Percentiles rank a stretch among this genome's conserved stretches.
Evolutionary conservation across 64 coral and sea anemone species (phyloP).

Genomic region (Orbicella faveolata): DNA sequence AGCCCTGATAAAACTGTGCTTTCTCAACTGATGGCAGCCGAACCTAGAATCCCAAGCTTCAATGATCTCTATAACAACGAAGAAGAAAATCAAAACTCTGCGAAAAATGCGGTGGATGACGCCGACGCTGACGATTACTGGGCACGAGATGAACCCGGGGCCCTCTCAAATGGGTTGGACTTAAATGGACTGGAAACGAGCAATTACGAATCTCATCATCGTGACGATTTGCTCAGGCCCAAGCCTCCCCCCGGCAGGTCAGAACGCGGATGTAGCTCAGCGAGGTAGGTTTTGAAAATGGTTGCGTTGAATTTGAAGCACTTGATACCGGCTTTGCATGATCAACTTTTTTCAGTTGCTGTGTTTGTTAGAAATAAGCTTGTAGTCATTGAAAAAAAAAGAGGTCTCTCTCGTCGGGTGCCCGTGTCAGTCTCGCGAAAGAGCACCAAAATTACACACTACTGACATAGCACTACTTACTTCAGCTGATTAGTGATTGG

Average conservation of each 20-base stretch:
- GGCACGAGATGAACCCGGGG: background rate
- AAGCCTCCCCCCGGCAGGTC: constrained; percentile 66
- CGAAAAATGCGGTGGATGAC: background rate
- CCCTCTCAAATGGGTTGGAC: background rate
- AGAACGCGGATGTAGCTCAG: constrained; percentile 52
- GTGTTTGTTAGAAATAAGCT: too few species aligned
- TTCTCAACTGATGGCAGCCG: background rate
- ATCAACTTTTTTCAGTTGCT: too few species aligned
- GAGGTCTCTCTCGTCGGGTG: too few species aligned
- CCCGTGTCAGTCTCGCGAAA: too few species aligned
- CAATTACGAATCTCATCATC: constrained; percentile 9
- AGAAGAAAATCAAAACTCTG: background rate
- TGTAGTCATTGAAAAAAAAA: too few species aligned
- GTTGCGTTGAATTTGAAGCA: too few species aligned
- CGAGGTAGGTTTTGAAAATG: constrained; percentile 22
- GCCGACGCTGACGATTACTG: constrained; percentile 7
- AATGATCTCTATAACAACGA: constrained; percentile 23
- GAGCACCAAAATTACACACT: too few species aligned
- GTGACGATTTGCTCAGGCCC: constrained; percentile 29
- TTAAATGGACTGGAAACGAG: background rate
- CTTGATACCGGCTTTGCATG: too few species aligned
- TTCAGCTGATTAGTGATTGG: too few species aligned
- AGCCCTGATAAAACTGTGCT: background rate
- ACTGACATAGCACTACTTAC: too few species aligned
- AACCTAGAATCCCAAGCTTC: constrained; percentile 17